Percentiles rank a stretch among this genome's conserved stretches.
Conservation (phyloP, 2,888 invertebrate species). For the Netelia melanura region DNA sequence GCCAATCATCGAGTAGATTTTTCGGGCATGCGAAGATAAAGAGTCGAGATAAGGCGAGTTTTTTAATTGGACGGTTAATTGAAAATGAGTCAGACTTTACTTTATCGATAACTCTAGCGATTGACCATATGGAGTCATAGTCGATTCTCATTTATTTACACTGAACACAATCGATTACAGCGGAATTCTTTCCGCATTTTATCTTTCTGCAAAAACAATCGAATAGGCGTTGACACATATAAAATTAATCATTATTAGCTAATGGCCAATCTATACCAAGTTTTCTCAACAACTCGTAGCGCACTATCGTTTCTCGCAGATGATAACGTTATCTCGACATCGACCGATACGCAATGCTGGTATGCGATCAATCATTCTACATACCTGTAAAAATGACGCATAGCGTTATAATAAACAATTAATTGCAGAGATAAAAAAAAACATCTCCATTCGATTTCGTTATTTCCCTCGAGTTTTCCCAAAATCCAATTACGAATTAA, state of each 20-base stretch:
- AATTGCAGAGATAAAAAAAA: neutral
- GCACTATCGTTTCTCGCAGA: neutral
- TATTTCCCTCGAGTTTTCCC: too few relatives aligned
- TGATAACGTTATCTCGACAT: neutral
- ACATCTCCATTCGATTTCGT: neutral
- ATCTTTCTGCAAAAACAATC: neutral
- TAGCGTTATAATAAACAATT: neutral
- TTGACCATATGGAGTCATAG: neutral
- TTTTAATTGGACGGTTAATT: neutral
- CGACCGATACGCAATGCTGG: neutral
- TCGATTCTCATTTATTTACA: neutral
- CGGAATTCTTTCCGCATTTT: neutral
- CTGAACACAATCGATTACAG: neutral
- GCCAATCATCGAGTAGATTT: neutral
- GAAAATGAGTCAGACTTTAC: neutral
- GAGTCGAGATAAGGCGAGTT: constrained; percentile 10
- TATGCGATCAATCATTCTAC: neutral
- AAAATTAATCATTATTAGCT: neutral
- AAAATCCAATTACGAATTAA: too few relatives aligned
- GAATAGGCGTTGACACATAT: too few relatives aligned
- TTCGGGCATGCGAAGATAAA: neutral
- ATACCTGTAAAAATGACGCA: neutral
- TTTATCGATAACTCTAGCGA: neutral
- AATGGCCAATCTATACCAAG: neutral
- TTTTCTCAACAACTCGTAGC: neutral